Evolutionary conservation across 2,888 invertebrate species (phyloP).

Genomic region (Nephrotoma guestfalica): DNA sequence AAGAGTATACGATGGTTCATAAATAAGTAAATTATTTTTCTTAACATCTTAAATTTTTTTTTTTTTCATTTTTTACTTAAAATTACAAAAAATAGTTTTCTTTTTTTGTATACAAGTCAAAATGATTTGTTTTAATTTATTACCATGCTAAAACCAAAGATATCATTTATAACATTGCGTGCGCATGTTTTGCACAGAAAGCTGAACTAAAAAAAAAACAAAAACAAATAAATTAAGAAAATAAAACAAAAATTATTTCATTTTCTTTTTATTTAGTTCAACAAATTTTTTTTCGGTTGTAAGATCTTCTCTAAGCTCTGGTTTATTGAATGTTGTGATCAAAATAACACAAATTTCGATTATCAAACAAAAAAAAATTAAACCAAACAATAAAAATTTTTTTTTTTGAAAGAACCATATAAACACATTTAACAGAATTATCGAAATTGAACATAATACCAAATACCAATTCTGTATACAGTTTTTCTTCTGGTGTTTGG

Average conservation of each 20-base stretch:
- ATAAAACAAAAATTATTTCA: background rate
- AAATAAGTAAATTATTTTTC: background rate
- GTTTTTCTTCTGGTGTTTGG: background rate
- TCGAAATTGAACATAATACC: background rate
- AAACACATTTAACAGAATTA: background rate
- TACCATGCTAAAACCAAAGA: conserved; percentile 11
- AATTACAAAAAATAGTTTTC: background rate
- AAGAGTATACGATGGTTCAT: background rate
- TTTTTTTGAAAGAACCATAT: background rate
- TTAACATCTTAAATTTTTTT: background rate
- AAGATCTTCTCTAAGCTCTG: background rate
- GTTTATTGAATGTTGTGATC: background rate
- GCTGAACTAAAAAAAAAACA: background rate
- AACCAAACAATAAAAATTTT: background rate
- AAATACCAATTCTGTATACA: background rate
- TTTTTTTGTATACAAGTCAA: background rate
- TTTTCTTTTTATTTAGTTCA: background rate
- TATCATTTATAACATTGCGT: conserved; percentile 14
- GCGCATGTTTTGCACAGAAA: conserved; percentile 11
- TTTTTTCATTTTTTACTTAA: background rate
- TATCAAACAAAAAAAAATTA: background rate
- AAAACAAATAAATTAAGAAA: background rate
- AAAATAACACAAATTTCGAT: background rate
- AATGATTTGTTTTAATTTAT: conserved; percentile 10
- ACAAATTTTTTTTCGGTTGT: background rate